Conservation (phyloP, 1,140 invertebrate genomes). For the Marisa cornuarietis region DNA sequence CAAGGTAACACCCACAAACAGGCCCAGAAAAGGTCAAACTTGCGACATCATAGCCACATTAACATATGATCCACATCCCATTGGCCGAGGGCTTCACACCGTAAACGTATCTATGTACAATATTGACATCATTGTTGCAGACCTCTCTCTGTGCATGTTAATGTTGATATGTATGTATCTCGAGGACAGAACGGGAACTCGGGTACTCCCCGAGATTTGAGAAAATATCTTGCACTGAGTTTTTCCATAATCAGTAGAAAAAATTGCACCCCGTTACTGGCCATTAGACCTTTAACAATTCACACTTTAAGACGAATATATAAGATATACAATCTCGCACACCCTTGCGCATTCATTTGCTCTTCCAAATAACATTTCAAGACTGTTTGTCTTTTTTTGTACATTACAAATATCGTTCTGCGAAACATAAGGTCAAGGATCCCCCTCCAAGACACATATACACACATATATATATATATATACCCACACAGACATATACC, state of each 20-base stretch:
- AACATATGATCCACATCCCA: no score
- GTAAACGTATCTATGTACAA: no score
- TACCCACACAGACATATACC: no score
- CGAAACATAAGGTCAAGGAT: background rate
- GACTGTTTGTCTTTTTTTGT: no score
- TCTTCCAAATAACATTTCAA: background rate
- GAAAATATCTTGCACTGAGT: background rate
- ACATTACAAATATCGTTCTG: background rate
- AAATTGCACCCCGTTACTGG: background rate
- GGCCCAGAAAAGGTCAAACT: no score
- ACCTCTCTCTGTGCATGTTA: background rate
- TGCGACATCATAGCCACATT: no score
- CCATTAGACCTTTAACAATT: background rate
- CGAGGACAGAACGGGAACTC: background rate
- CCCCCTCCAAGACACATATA: background rate
- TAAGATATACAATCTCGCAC: background rate
- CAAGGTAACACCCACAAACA: no score
- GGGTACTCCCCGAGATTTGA: no score
- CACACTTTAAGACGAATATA: constrained; percentile 9
- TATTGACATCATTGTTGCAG: no score
- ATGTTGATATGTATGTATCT: background rate
- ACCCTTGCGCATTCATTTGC: background rate
- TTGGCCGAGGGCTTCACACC: no score
- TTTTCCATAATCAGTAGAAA: background rate
- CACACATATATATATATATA: no score